A percentile compares a stretch with the other conserved stretches of the same genome.
phyloP scores from a whole-genome alignment of 2,113 vertebrate species.

The Cottus gobio region DNA sequence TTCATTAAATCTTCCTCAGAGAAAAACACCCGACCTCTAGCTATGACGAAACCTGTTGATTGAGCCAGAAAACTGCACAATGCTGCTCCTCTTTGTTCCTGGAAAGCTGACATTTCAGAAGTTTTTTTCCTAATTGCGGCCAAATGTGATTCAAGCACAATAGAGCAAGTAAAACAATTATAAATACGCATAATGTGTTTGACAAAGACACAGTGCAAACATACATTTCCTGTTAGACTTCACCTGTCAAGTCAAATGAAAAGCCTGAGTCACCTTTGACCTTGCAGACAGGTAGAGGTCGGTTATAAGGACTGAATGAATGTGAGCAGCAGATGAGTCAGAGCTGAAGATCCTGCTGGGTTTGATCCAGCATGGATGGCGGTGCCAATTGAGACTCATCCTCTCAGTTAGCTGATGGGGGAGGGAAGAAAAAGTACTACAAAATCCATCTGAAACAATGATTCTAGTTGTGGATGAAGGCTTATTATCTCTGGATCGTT shows the following conservation, averaged over 20 bases:
- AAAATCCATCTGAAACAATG: background rate
- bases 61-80: background rate
- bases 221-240: conserved; percentile 29
- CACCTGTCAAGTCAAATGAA: conserved; percentile 4
- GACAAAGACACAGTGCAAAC: conserved; percentile 18
- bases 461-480: background rate
- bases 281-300: conserved; percentile 5
- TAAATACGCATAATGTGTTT: background rate
- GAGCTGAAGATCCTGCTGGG: conserved; percentile 37
- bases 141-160: background rate
- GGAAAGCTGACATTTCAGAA: conserved; percentile 7
- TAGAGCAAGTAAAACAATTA: background rate
- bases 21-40: background rate
- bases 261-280: conserved; percentile 7
- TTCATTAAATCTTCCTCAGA: background rate
- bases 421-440: background rate
- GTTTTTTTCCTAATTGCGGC: background rate
- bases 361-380: background rate
- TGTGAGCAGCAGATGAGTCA: conserved; percentile 39
- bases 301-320: background rate
- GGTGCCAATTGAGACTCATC: conserved; percentile 26
- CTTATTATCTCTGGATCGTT: conserved; percentile 1
- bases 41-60: background rate
- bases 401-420: background rate
- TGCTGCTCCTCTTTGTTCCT: conserved; percentile 10